These are phyloP conservation scores for Patagioenas fasciata DNA, from an alignment of 2,113 vertebrate genomes.

Conservation along the genomic window DNA sequence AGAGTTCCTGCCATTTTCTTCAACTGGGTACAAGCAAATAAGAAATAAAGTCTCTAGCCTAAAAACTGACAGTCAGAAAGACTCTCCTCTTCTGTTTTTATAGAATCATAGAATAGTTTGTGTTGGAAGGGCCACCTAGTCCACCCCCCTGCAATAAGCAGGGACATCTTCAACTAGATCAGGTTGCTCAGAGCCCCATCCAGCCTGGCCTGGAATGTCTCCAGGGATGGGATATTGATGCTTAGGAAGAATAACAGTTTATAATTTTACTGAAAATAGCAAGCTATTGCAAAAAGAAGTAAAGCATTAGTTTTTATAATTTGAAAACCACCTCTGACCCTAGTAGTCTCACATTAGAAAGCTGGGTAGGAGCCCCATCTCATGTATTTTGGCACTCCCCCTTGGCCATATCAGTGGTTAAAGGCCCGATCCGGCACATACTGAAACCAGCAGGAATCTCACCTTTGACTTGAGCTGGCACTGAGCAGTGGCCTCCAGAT, in stretches of 20 bases:
- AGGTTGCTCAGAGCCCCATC: too few relatives aligned
- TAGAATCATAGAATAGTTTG: too few relatives aligned
- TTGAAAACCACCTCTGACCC: neutral
- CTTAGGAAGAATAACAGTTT: neutral
- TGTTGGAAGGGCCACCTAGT: too few relatives aligned
- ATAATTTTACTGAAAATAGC: neutral
- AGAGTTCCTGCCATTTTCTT: neutral
- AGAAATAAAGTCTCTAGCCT: neutral
- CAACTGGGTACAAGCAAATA: neutral
- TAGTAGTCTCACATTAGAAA: neutral
- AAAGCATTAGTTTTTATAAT: neutral
- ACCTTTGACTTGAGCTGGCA: neutral
- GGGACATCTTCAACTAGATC: too few relatives aligned
- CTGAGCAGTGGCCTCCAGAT: neutral
- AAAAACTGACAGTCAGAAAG: neutral
- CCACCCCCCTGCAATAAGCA: too few relatives aligned
- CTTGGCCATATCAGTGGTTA: too few relatives aligned
- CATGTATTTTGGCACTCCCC: fast-evolving
- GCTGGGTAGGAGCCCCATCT: neutral
- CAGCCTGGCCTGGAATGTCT: too few relatives aligned
- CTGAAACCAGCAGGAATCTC: neutral
- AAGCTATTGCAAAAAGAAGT: neutral
- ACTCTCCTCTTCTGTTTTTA: neutral
- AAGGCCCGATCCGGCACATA: neutral
- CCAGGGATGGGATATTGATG: neutral